These are phyloP conservation scores for Agelas oroides DNA, from an alignment of 37 sponge, comb jelly and placozoan species.

Conservation along the genomic window DNA sequence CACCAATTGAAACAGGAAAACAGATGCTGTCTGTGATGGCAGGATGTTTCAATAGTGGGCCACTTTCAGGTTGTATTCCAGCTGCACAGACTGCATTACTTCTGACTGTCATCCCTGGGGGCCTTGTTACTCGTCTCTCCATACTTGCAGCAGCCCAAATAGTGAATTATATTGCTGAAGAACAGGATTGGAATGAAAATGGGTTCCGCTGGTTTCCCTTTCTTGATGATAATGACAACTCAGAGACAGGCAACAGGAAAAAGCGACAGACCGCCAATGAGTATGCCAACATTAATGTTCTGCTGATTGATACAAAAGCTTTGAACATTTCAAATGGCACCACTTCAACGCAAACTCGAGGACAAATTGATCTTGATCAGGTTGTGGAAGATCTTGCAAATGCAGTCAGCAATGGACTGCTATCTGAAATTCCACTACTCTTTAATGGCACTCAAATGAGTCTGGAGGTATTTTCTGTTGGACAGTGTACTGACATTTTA, in stretches of 20 bases:
- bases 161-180: conserved; percentile 1
- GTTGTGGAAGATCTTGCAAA: too few relatives aligned
- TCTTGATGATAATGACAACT: neutral
- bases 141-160: neutral
- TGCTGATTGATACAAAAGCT: conserved; percentile 15
- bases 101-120: neutral
- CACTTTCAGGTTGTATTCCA: too few relatives aligned
- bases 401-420: too few relatives aligned
- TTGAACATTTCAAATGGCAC: conserved; percentile 36
- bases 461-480: too few relatives aligned
- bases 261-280: neutral
- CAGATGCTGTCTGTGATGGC: conserved; percentile 38
- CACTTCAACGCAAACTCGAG: neutral
- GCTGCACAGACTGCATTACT: too few relatives aligned
- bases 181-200: conserved; percentile 1
- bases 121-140: neutral
- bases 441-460: too few relatives aligned
- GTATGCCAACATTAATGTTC: neutral
- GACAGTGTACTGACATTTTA: too few relatives aligned
- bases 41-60: conserved; percentile 10
- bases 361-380: too few relatives aligned
- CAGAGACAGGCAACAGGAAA: neutral
- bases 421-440: too few relatives aligned
- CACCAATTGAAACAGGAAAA: conserved; percentile 15
- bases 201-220: conserved; percentile 45